Conservation (phyloP, 2,888 invertebrate genomes). For the Rapana venosa region DNA sequence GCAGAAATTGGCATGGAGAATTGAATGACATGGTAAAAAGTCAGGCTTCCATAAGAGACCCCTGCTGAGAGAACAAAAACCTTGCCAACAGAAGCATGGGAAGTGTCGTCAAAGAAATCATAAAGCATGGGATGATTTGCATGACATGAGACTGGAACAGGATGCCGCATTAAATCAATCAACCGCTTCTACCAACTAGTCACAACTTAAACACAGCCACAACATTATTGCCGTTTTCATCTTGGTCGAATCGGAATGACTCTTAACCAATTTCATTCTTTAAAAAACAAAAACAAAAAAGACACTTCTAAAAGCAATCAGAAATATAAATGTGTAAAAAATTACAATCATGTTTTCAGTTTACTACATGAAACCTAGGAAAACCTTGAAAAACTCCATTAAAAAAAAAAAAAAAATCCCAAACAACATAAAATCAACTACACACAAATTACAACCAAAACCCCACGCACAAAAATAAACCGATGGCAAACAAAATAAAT, state of each 20-base stretch:
- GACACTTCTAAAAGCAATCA: constrained; percentile 8
- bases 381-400: no score
- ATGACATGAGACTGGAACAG: background rate
- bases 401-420: no score
- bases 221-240: background rate
- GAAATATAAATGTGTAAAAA: background rate
- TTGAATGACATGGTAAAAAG: constrained; percentile 37
- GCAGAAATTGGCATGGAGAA: constrained; percentile 34
- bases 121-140: constrained; percentile 1
- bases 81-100: constrained; percentile 24
- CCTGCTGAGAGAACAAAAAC: constrained; percentile 15
- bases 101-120: background rate
- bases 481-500: no score
- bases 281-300: no score
- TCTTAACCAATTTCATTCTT: constrained; percentile 25
- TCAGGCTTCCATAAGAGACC: constrained; percentile 21
- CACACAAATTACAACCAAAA: no score
- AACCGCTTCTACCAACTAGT: background rate
- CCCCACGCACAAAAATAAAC: no score
- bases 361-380: background rate
- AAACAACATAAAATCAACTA: no score
- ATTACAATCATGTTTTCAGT: background rate
- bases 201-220: background rate
- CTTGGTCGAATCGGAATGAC: constrained; percentile 44
- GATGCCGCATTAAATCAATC: background rate